A percentile compares a stretch with the other conserved stretches of the same genome.
These are phyloP conservation scores for Nebria salina DNA, from an alignment of 2,888 invertebrate species.

Conservation along the genomic window DNA sequence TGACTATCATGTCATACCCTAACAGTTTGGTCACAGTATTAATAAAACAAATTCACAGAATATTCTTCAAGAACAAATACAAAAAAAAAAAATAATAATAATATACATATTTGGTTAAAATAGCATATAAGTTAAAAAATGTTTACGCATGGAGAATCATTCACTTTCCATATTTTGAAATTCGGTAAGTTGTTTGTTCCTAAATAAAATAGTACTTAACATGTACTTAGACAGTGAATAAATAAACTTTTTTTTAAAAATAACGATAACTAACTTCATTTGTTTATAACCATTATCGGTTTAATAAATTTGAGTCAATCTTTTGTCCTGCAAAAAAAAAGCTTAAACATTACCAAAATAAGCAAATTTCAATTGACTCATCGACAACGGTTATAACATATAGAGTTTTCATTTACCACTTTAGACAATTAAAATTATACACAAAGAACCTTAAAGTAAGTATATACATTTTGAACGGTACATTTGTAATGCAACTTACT, in stretches of 20 bases:
- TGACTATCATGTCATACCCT: not conserved
- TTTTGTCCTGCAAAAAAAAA: too few relatives aligned
- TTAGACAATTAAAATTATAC: too few relatives aligned
- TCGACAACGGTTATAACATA: too few relatives aligned
- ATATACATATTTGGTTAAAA: not conserved
- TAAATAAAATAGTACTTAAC: not conserved
- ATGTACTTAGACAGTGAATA: not conserved
- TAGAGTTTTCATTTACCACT: too few relatives aligned
- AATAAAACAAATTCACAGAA: conserved; percentile 23
- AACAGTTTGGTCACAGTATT: conserved; percentile 28
- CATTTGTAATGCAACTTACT: too few relatives aligned
- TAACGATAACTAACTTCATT: not conserved
- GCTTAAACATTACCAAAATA: too few relatives aligned
- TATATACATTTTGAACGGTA: too few relatives aligned
- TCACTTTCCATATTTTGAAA: not conserved
- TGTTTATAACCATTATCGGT: too few relatives aligned
- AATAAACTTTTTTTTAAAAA: not conserved
- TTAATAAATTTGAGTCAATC: too few relatives aligned
- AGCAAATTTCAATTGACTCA: too few relatives aligned
- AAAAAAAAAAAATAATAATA: not conserved
- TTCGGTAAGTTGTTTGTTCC: not conserved
- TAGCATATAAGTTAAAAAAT: not conserved
- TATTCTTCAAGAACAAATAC: not conserved
- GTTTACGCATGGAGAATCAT: not conserved
- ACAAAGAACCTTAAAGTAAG: too few relatives aligned